Conservation (phyloP, 53 echinoderm and acorn worm species). For the Holothuria scabra region DNA sequence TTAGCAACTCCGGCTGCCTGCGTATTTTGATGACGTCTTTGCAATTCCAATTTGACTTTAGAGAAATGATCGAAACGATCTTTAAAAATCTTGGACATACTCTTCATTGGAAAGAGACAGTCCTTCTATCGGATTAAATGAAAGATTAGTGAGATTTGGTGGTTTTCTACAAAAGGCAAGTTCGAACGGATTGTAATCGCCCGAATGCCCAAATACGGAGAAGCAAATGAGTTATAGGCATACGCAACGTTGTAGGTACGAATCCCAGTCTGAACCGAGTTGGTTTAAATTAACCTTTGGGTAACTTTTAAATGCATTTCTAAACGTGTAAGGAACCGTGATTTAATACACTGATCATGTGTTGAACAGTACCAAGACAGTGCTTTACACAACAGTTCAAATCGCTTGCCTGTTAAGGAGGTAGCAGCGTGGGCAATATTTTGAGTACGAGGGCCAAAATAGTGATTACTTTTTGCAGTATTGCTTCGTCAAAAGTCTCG, state of each 20-base stretch:
- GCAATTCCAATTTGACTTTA: constrained; percentile 9
- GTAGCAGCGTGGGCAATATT: constrained; percentile 53
- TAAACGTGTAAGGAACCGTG: constrained; percentile 56
- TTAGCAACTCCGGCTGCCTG: constrained; percentile 4
- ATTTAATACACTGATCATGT: constrained; percentile 58
- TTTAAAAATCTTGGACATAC: constrained; percentile 21
- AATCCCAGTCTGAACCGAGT: constrained; percentile 56
- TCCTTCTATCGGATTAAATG: constrained; percentile 27
- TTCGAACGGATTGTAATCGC: constrained; percentile 38
- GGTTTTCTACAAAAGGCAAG: constrained; percentile 42
- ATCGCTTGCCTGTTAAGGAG: constrained; percentile 44
- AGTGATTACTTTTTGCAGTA: constrained; percentile 51
- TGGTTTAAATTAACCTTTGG: constrained; percentile 50
- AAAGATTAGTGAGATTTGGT: constrained; percentile 29
- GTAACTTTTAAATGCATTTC: constrained; percentile 42
- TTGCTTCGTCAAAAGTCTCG: constrained; percentile 54
- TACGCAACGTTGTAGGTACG: constrained; percentile 43
- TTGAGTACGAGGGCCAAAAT: constrained; percentile 58
- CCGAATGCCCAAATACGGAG: constrained; percentile 33
- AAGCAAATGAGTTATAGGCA: constrained; percentile 48
- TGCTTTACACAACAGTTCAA: constrained; percentile 34
- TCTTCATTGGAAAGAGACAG: constrained; percentile 28
- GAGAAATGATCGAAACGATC: constrained; percentile 19
- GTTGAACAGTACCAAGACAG: constrained; percentile 49
- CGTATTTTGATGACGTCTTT: constrained; percentile 27